Conservation (phyloP, 2,888 invertebrate genomes). For the Mystacides longicornis region DNA sequence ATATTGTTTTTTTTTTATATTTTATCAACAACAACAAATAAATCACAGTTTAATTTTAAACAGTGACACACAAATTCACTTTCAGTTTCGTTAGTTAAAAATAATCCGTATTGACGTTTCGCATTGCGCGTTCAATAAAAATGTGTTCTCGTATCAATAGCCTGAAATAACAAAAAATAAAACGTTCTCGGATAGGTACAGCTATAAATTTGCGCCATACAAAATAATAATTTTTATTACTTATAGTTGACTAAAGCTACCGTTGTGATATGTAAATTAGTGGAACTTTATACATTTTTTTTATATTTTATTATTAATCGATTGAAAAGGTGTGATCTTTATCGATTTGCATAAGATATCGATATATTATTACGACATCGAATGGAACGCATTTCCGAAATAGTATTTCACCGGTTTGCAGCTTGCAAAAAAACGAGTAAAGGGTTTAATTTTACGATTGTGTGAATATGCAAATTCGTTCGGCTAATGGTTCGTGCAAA, state of each 20-base stretch:
- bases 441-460: too few species aligned
- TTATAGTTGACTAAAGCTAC: not conserved
- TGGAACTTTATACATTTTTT: not conserved
- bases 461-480: not conserved
- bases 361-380: conserved; percentile 18
- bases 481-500: not conserved
- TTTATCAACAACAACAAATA: not conserved
- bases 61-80: not conserved
- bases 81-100: not conserved
- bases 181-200: not conserved
- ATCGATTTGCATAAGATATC: conserved; percentile 22
- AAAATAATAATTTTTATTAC: not conserved
- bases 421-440: conserved; percentile 12
- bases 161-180: not conserved
- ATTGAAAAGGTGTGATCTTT: conserved; percentile 22
- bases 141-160: too few species aligned
- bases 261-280: conserved; percentile 13
- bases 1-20: too few species aligned
- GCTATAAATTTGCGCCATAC: not conserved
- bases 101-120: not conserved
- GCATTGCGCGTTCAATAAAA: not conserved
- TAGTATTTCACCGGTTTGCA: conserved; percentile 12
- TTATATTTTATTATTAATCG: conserved; percentile 18
- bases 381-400: conserved; percentile 4
- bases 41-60: not conserved